Percentiles rank a stretch among this genome's conserved stretches.
These are phyloP conservation scores for Diplosoma virens DNA, from an alignment of 23 tunicate species.

Conservation along the genomic window DNA sequence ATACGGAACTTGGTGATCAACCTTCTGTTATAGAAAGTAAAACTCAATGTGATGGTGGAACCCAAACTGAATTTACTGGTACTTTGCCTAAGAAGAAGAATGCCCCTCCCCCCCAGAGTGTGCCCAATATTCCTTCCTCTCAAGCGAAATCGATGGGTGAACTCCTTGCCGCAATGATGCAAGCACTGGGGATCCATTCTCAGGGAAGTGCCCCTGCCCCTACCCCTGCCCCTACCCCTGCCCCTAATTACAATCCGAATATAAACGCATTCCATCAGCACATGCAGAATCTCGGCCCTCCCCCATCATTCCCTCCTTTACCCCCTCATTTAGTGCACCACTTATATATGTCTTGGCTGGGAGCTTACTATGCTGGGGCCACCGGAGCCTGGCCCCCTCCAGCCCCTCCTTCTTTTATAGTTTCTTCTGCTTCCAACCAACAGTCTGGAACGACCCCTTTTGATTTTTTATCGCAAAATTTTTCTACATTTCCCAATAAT, in stretches of 20 bases:
- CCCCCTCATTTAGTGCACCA: conserved; percentile 69
- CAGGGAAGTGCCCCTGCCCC: background rate
- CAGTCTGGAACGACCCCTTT: conserved; percentile 23
- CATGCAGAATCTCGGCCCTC: conserved; percentile 28
- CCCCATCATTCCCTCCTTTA: conserved; percentile 30
- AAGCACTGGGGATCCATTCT: conserved; percentile 13
- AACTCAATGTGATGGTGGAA: conserved; percentile 41
- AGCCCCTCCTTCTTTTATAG: conserved; percentile 65
- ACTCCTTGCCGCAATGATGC: conserved; percentile 33
- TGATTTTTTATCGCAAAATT: conserved; percentile 5
- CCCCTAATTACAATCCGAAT: conserved; percentile 20
- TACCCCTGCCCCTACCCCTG: background rate
- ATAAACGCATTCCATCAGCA: conserved; percentile 57
- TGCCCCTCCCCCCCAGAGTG: background rate
- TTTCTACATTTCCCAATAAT: background rate
- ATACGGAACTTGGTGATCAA: background rate
- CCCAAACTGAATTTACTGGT: conserved; percentile 68
- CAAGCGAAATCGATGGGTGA: conserved; percentile 11
- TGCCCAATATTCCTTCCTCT: background rate
- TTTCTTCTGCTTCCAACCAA: conserved; percentile 29
- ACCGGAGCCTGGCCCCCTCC: conserved; percentile 85
- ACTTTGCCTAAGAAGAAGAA: conserved; percentile 22
- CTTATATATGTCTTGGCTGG: conserved; percentile 68
- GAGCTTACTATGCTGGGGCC: conserved; percentile 88
- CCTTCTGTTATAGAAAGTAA: no score